phyloP scores from a whole-genome alignment of 2,888 invertebrate genomes.

The Gymnocheta viridis region DNA sequence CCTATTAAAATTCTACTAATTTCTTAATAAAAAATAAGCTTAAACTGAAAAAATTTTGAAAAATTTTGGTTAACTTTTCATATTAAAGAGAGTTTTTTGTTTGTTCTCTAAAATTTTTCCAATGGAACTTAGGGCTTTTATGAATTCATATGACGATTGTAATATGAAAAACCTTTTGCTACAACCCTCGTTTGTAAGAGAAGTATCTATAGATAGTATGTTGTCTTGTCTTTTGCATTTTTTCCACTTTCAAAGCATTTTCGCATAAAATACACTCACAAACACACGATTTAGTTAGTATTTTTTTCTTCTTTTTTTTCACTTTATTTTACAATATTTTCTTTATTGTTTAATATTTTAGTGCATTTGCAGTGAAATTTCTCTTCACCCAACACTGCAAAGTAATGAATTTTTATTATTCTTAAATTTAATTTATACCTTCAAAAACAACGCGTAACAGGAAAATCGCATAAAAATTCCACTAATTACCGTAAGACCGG shows the following conservation, averaged over 20 bases:
- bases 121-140: no score
- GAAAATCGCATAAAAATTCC: background rate
- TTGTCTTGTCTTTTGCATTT: slow-evolving; percentile 25
- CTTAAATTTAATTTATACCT: background rate
- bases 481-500: background rate
- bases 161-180: background rate
- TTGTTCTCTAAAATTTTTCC: no score
- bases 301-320: background rate
- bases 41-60: no score
- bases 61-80: no score
- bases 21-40: no score
- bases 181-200: slow-evolving; percentile 11
- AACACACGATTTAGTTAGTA: slow-evolving; percentile 10
- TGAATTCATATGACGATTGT: no score
- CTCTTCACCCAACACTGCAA: background rate
- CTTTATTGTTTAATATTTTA: background rate
- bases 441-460: background rate
- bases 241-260: slow-evolving; percentile 41
- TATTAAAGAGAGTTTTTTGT: no score
- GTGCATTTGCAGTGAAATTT: background rate
- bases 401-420: background rate
- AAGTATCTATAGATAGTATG: background rate
- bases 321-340: background rate
- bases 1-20: no score
- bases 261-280: slow-evolving; percentile 34